Conservation (phyloP, 2,113 vertebrate genomes). For the Rhinopomastus cyanomelas region DNA sequence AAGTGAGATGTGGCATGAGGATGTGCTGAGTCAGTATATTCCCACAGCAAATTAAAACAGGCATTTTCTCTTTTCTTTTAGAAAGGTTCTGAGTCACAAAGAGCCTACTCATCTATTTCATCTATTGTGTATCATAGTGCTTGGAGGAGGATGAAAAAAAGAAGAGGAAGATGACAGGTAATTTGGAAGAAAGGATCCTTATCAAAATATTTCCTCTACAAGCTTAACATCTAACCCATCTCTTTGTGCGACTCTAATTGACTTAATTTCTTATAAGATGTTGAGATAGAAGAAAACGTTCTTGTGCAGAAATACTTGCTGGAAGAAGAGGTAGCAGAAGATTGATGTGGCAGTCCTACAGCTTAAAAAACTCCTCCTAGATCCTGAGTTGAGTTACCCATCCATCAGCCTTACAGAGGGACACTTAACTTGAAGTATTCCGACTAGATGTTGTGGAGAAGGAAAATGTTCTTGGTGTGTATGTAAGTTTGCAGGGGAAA, state of each 20-base stretch:
- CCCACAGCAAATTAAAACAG: conserved; percentile 17
- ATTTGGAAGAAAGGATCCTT: conserved; percentile 38
- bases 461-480: background rate
- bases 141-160: conserved; percentile 51
- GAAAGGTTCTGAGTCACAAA: conserved; percentile 57
- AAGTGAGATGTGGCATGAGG: background rate
- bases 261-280: background rate
- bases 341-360: background rate
- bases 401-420: background rate
- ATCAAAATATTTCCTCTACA: conserved; percentile 63
- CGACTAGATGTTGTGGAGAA: background rate
- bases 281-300: background rate
- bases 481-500: background rate
- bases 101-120: conserved; percentile 43
- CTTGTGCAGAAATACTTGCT: background rate
- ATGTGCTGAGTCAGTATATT: conserved; percentile 19
- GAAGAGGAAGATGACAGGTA: conserved; percentile 36
- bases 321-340: background rate
- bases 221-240: conserved; percentile 37
- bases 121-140: conserved; percentile 52
- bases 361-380: background rate
- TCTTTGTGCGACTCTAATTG: conserved; percentile 17
- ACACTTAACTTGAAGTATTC: background rate
- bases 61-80: conserved; percentile 1
- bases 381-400: background rate